Evolutionary conservation across 1,140 invertebrate genomes (phyloP).

Genomic region (Microplitis demolitor): DNA sequence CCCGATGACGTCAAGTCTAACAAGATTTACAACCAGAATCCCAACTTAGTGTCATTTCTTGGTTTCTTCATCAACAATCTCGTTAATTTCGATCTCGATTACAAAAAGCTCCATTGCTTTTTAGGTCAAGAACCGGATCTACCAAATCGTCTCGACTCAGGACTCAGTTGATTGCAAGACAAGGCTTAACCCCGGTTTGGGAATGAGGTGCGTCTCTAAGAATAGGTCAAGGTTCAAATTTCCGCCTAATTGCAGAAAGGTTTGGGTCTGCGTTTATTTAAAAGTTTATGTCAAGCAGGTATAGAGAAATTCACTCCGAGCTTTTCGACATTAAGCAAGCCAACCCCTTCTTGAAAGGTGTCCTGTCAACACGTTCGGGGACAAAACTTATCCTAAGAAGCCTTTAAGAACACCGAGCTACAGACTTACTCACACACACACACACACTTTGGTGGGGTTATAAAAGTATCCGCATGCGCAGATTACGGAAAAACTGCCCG

Average conservation of each 20-base stretch:
- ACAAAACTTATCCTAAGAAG: slow-evolving; percentile 61
- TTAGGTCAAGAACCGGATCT: too few relatives aligned
- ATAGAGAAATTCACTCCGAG: not conserved
- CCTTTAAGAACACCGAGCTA: slow-evolving; percentile 55
- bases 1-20: too few relatives aligned
- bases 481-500: slow-evolving; percentile 54
- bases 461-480: slow-evolving; percentile 61
- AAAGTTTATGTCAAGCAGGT: not conserved
- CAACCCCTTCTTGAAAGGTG: not conserved
- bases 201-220: too few relatives aligned
- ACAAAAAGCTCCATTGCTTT: too few relatives aligned
- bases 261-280: too few relatives aligned
- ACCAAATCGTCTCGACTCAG: too few relatives aligned
- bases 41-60: slow-evolving; percentile 48
- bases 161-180: too few relatives aligned
- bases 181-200: too few relatives aligned
- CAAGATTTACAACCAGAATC: not conserved
- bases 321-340: slow-evolving; percentile 1
- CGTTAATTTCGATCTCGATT: slow-evolving; percentile 3
- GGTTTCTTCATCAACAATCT: slow-evolving; percentile 58
- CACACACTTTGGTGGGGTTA: slow-evolving; percentile 30
- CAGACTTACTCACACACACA: not conserved
- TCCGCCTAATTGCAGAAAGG: too few relatives aligned
- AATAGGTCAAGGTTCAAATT: too few relatives aligned
- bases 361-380: slow-evolving; percentile 34